Conservation (phyloP, 2,888 invertebrate species). For the Auanema sp. region DNA sequence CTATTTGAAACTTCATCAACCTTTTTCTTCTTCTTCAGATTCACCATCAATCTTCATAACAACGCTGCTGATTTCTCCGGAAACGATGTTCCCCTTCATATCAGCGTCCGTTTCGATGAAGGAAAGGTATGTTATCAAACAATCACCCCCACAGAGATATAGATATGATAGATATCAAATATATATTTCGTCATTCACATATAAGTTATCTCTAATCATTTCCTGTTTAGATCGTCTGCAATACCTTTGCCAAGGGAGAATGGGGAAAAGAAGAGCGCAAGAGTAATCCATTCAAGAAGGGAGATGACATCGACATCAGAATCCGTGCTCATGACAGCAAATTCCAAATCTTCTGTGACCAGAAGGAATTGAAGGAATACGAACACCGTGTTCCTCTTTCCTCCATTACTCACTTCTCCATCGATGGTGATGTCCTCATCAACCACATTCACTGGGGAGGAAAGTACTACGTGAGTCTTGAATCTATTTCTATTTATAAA, state of each 20-base stretch:
- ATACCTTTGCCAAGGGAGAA: conserved; percentile 62
- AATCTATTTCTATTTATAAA: not conserved
- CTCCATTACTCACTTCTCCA: conserved; percentile 61
- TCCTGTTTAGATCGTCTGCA: conserved; percentile 51
- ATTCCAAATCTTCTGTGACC: conserved; percentile 60
- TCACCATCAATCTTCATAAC: conserved; percentile 61
- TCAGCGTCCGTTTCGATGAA: conserved; percentile 55
- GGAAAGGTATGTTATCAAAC: conserved; percentile 35
- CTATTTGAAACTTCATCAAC: not conserved
- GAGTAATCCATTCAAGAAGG: conserved; percentile 62
- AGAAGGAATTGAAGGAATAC: conserved; percentile 63
- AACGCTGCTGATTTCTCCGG: conserved; percentile 60
- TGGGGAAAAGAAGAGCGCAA: conserved; percentile 65
- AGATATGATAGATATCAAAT: not conserved
- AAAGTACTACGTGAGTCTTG: conserved; percentile 58
- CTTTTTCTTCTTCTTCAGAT: conserved; percentile 30
- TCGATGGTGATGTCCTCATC: conserved; percentile 61
- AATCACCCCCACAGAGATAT: not conserved
- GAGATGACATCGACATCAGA: conserved; percentile 62
- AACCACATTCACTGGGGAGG: conserved; percentile 63
- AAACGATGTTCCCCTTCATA: conserved; percentile 62
- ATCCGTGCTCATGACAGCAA: conserved; percentile 62
- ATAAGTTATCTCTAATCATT: not conserved
- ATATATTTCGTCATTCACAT: not conserved
- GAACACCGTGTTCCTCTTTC: conserved; percentile 62